Evolutionary conservation across 2,113 vertebrate genomes (phyloP), one percentile per base, ranked within the genome.

Genomic region (Lonchura striata): DNA sequence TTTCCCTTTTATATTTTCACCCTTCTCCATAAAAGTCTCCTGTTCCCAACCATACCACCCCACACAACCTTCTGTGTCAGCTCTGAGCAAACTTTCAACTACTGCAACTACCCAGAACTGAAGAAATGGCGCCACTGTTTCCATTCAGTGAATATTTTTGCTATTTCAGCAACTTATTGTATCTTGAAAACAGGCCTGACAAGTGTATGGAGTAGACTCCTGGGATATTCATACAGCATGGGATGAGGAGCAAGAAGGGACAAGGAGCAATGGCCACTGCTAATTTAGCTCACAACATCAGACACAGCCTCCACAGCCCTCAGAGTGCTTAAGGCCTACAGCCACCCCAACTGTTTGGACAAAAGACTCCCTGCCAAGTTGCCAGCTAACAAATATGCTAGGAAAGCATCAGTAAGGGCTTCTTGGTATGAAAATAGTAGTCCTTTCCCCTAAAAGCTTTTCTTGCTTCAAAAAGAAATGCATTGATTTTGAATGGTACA

Each of bases 321-420:
- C 42, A 44, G 27, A 27, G 33, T 3, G 42, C 23, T 4, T 3
- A 19, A 16, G 24, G 17, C 52, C 75, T 54, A 33, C 33, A 69
- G 54, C 39, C n/a, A 65, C 20, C 9, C 11, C 2, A 46, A 6
- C 19, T 7, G 0, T 9, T 82, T 28, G 1, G 4, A 47, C 27
- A 66, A 17, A 41, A 59, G 60, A 4, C 33, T 69, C 24, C 31
- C 41, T 24, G 52, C 8, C 39, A 72, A 80, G 11, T 0, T 56
- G 13, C 24, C 46, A 39, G 28, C 28, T 50, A 28, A 71, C 39
- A 92, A 76, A 79, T 4, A 57, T 0, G 9, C 41, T 12, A 57
- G 64, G 31, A 77, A 86, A 80, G 22, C 22, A 77, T 13, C 2
- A 0, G 35, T 54, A 66, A 84, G 75, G 24, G 47, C 6, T 31